Evolutionary conservation across 2,797 vertebrate species (phyloP).

Genomic region (Oreortyx pictus): DNA sequence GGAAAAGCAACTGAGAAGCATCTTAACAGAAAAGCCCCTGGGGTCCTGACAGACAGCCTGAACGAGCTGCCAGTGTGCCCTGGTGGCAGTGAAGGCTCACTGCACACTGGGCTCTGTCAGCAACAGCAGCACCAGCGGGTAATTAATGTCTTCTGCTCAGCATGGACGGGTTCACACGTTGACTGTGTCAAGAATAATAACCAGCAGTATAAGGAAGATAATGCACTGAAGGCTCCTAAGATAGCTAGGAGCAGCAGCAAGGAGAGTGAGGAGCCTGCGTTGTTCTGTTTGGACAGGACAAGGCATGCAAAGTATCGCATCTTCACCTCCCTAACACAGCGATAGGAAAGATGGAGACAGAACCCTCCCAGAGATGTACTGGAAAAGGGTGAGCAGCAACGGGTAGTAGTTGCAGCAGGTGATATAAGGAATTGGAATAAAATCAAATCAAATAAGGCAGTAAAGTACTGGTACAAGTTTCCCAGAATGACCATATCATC

Average conservation of each 20-base stretch:
- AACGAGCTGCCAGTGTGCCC: conserved; percentile 12
- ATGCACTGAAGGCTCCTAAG: not conserved
- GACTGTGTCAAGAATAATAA: not conserved
- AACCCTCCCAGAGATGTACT: not conserved
- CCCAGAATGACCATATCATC: not conserved
- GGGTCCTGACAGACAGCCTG: not conserved
- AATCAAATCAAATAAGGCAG: not conserved
- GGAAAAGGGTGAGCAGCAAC: not conserved
- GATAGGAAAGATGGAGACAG: not conserved
- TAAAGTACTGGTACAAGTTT: not conserved
- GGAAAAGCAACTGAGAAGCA: not conserved
- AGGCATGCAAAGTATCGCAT: fast-evolving
- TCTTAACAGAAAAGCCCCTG: not conserved
- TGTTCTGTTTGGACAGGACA: not conserved
- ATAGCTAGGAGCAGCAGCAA: not conserved
- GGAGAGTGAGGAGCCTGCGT: not conserved
- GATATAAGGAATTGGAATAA: no score
- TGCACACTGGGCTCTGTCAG: not conserved
- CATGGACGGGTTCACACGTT: not conserved
- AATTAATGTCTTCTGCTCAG: not conserved
- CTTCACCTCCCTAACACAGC: not conserved
- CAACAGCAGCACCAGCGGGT: not conserved
- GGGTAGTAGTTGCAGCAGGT: not conserved
- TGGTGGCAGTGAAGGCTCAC: not conserved
- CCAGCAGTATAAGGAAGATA: not conserved